phyloP scores from a whole-genome alignment of 2,888 invertebrate species.

The Acleris literana region DNA sequence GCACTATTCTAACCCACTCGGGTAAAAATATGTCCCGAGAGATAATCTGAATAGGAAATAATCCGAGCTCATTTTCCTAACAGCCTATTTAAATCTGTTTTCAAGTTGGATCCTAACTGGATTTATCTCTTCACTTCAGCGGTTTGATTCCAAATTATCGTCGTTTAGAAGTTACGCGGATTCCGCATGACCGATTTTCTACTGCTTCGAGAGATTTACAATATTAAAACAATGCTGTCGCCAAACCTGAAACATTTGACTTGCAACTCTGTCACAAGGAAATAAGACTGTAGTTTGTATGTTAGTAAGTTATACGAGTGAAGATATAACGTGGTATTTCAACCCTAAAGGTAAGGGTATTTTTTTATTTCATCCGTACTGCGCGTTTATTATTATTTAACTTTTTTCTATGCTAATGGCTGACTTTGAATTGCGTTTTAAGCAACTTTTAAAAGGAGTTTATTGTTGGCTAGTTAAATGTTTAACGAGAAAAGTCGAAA shows the following conservation, averaged over 20 bases:
- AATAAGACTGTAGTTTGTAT: background rate
- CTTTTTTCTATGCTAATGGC: slow-evolving; percentile 22
- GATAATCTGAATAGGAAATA: background rate
- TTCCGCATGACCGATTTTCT: slow-evolving; percentile 31
- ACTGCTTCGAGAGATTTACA: slow-evolving; percentile 30
- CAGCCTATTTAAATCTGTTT: slow-evolving; percentile 36
- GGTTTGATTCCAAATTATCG: slow-evolving; percentile 36
- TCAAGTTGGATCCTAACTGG: slow-evolving; percentile 21
- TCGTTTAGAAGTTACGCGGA: slow-evolving; percentile 31
- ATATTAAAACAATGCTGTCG: slow-evolving; percentile 8
- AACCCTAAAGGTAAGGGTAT: slow-evolving; percentile 29
- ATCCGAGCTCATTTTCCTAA: slow-evolving; percentile 22
- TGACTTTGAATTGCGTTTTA: slow-evolving; percentile 19
- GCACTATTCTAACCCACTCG: no score
- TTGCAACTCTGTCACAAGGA: background rate
- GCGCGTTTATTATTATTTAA: slow-evolving; percentile 19
- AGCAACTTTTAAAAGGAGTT: slow-evolving; percentile 3
- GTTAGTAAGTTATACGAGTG: background rate
- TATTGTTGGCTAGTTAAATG: slow-evolving; percentile 1
- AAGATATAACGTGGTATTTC: slow-evolving; percentile 2
- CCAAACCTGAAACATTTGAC: background rate
- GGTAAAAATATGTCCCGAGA: no score
- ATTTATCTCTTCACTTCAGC: slow-evolving; percentile 36
- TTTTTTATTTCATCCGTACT: slow-evolving; percentile 21
- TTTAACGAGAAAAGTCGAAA: no score